Evolutionary conservation across 2,113 vertebrate genomes (phyloP).

Genomic region (Nycticebus coucang): DNA sequence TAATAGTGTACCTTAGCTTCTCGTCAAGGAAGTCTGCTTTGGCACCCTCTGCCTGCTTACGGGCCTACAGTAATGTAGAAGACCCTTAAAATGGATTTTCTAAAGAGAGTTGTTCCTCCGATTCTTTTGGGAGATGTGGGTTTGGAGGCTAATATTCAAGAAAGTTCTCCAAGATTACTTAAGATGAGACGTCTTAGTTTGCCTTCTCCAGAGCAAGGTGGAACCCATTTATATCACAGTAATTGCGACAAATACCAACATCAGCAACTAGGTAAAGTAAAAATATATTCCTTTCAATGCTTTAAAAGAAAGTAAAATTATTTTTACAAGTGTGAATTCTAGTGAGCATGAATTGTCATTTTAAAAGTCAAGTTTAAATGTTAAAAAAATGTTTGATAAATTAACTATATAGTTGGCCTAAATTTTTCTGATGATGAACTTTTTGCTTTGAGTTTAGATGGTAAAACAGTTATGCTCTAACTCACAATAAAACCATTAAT

Average conservation of each 20-base stretch:
- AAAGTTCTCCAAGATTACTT: constrained; percentile 89
- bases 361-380: constrained; percentile 35
- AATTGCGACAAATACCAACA: constrained; percentile 61
- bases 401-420: neutral
- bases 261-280: constrained; percentile 71
- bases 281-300: neutral
- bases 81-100: constrained; percentile 91
- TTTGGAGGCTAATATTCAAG: constrained; percentile 82
- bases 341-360: neutral
- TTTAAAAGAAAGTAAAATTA: neutral
- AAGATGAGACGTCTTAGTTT: constrained; percentile 90
- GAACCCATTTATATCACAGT: neutral
- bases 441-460: constrained; percentile 32
- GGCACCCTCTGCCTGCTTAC: constrained; percentile 46
- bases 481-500: constrained; percentile 9
- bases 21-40: constrained; percentile 81
- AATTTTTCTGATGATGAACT: neutral
- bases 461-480: neutral
- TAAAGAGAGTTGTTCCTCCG: constrained; percentile 92
- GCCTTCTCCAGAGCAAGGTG: constrained; percentile 87
- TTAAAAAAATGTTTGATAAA: neutral
- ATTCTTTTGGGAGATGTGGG: constrained; percentile 87
- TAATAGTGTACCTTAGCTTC: constrained; percentile 70
- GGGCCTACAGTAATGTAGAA: constrained; percentile 4
- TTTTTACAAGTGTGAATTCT: constrained; percentile 25